Base-by-base conservation (phyloP, 1,140 invertebrate genomes). In the Diorhabda elongata region DNA sequence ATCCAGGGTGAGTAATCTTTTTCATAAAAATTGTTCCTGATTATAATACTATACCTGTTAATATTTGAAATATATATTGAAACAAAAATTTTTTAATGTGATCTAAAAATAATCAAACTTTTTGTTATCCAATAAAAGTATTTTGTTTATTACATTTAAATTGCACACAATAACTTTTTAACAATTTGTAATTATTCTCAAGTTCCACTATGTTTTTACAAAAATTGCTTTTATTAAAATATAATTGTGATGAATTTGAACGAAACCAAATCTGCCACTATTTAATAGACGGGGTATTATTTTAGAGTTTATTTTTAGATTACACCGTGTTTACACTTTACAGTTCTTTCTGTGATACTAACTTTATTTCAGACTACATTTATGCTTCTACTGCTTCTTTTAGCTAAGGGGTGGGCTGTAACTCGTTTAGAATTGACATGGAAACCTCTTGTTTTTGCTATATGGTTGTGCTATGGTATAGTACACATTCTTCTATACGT, bases 361-460 rank as follows among this genome's bases (percentile, higher is more conserved):
- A 26, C 26, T 26, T 52, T 52, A 2, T 88, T 90, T 61, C 82
- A 96, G 91, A 94, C 94, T 66, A 86, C 94, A 5, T 97, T 98
- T 77, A 97, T 98, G 93, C 84, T 99, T 69, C 84, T 98, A n/a
- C 84, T 98, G 47, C 83, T 99, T 59, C 83, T 98, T 61, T 83
- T 98, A 67, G 96, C 96, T 45, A 98, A 98, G 86, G 97, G 97
- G 43, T 98, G 96, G 96, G 96, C 95, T 8, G 93, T 98, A 5
- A 98, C 95, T 41, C 85, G 92, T 73, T 87, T 93, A 75, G 92
- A 96, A 83, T 84, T 98, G 56, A 91, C 89, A 69, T 91, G 91
- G 85, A 96, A 91, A 83, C 89, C 87, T 61, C 82, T 96, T 47
- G 87, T 98, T 8, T 94, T 97, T 84, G 87, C 91, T 42, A 90